Conservation (phyloP, 2,113 vertebrate genomes). For the Turdus rufiventris region DNA sequence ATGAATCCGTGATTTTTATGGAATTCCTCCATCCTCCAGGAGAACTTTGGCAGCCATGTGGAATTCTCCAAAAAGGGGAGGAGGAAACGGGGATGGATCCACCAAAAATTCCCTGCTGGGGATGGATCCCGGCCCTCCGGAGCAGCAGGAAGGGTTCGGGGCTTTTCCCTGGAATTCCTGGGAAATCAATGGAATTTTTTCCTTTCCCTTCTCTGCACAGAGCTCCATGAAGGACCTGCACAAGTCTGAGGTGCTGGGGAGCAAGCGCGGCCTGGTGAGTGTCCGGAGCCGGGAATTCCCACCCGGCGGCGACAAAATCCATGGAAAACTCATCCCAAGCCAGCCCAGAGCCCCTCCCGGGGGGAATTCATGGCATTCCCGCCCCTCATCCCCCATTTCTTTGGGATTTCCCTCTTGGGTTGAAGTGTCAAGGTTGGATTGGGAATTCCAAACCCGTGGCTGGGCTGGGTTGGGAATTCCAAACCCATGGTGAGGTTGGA, state of each 20-base stretch:
- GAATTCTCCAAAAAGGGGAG: neutral
- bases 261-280: constrained; percentile 47
- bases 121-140: fast-evolving
- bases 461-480: neutral
- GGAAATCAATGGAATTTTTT: neutral
- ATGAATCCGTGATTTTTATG: neutral
- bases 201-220: constrained; percentile 46
- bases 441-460: neutral
- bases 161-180: neutral
- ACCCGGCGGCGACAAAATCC: neutral
- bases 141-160: neutral
- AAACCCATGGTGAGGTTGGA: fast-evolving
- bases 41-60: fast-evolving
- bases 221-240: constrained; percentile 42
- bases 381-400: fast-evolving
- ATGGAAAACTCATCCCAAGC: neutral
- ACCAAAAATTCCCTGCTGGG: fast-evolving
- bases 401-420: neutral
- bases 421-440: fast-evolving
- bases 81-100: fast-evolving
- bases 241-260: constrained; percentile 19
- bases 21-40: neutral
- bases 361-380: neutral
- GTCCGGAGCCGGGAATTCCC: neutral
- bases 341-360: neutral